Percentiles rank a stretch among this genome's conserved stretches.
Conservation (phyloP, 2,113 vertebrate species). For the Polypterus senegalus region DNA sequence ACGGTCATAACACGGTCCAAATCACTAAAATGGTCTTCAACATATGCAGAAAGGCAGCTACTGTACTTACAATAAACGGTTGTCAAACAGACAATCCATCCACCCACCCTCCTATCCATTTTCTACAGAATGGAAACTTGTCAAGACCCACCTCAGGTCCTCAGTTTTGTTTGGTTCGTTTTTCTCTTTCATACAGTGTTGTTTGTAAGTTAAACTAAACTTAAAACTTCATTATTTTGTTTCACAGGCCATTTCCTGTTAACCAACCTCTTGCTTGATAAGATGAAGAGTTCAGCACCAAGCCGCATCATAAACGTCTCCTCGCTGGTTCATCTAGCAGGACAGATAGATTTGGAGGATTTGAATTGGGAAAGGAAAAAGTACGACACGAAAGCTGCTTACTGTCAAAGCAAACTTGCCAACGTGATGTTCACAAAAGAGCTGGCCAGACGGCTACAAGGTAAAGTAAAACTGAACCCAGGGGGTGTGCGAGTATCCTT, state of each 20-base stretch:
- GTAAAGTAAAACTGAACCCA: constrained; percentile 26
- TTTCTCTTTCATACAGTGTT: neutral
- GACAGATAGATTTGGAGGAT: constrained; percentile 67
- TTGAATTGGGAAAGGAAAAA: constrained; percentile 68
- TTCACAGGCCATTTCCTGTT: constrained; percentile 66
- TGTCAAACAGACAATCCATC: too few species aligned
- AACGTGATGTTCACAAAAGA: constrained; percentile 66
- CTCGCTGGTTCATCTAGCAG: constrained; percentile 62
- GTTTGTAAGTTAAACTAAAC: too few species aligned
- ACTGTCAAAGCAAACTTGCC: constrained; percentile 80
- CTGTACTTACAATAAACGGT: too few species aligned
- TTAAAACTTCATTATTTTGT: neutral
- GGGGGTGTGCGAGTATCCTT: too few species aligned
- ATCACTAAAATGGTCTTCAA: too few species aligned
- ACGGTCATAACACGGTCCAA: too few species aligned
- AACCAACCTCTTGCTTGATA: constrained; percentile 68
- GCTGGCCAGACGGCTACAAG: constrained; percentile 59
- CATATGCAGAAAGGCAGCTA: too few species aligned
- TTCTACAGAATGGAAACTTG: too few species aligned
- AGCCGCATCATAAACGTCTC: constrained; percentile 68
- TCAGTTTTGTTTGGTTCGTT: too few species aligned
- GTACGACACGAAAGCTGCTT: constrained; percentile 68
- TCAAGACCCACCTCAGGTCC: too few species aligned
- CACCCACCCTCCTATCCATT: too few species aligned
- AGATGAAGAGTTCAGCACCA: constrained; percentile 59